Evolutionary conservation across 2,113 vertebrate genomes (phyloP).

Genomic region (Scopus umbretta): DNA sequence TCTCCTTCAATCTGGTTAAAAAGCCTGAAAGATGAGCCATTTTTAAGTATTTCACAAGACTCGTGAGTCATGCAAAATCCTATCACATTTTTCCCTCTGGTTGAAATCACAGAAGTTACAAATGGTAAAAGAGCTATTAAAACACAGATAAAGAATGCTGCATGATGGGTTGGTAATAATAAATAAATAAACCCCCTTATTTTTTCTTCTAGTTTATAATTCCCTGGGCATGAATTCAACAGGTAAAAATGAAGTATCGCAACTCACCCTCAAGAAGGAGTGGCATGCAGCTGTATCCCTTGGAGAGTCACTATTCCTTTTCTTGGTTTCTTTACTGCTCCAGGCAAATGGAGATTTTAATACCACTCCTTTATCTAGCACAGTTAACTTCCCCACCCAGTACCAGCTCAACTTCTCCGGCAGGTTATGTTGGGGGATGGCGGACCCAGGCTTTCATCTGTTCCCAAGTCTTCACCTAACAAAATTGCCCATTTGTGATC

Average conservation of each 20-base stretch:
- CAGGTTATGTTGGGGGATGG: slow-evolving; percentile 34
- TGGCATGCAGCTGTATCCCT: slow-evolving; percentile 5
- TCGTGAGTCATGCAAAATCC: neutral
- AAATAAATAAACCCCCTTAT: neutral
- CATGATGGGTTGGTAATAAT: neutral
- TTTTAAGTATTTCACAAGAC: slow-evolving; percentile 33
- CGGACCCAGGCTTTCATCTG: slow-evolving; percentile 15
- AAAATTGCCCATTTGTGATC: neutral
- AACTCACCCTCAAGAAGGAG: neutral
- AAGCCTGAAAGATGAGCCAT: neutral
- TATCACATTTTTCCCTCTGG: neutral
- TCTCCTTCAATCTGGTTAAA: neutral
- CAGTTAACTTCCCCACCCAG: slow-evolving; percentile 28
- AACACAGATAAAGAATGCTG: slow-evolving; percentile 13
- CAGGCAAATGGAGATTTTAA: neutral
- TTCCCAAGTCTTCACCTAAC: neutral
- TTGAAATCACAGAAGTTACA: neutral
- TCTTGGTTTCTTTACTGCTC: neutral
- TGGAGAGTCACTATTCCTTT: slow-evolving; percentile 1
- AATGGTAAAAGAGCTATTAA: slow-evolving; percentile 7
- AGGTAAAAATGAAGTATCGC: neutral
- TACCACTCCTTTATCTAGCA: slow-evolving; percentile 39
- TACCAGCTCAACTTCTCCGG: neutral
- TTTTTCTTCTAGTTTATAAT: neutral
- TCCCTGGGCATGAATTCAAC: neutral